phyloP scores from a whole-genome alignment of 1,140 invertebrate genomes.

The Venustaconcha ellipsiformis region DNA sequence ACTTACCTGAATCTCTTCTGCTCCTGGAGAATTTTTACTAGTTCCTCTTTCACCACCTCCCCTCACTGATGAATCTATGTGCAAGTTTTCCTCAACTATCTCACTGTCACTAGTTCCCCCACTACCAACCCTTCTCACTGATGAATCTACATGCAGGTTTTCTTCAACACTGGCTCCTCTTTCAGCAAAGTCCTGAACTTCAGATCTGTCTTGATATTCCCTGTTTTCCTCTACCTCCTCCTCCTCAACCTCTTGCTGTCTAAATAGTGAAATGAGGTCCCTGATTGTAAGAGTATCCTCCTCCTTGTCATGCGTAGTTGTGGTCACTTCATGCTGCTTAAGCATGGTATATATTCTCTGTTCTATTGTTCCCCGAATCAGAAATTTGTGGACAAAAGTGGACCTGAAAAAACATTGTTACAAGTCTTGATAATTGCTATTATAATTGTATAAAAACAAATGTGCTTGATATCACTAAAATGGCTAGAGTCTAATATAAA shows the following conservation, averaged over 20 bases:
- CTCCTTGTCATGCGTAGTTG: constrained; percentile 44
- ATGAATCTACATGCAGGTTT: too few relatives aligned
- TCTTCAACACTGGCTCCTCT: too few relatives aligned
- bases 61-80: too few relatives aligned
- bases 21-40: too few relatives aligned
- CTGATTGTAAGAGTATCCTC: constrained; percentile 59
- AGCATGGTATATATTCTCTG: constrained; percentile 74
- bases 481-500: not conserved
- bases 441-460: not conserved
- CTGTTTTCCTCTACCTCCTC: constrained; percentile 8
- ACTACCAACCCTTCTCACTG: too few relatives aligned
- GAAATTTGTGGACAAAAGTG: constrained; percentile 78
- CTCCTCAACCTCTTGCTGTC: constrained; percentile 40
- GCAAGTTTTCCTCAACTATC: too few relatives aligned
- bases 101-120: too few relatives aligned
- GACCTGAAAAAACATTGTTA: constrained; percentile 54
- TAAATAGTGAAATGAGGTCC: constrained; percentile 59
- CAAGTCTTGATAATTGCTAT: constrained; percentile 1
- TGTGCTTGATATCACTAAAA: not conserved
- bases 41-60: too few relatives aligned
- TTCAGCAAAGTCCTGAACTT: too few relatives aligned
- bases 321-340: constrained; percentile 38
- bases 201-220: too few relatives aligned
- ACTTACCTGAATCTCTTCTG: too few relatives aligned
- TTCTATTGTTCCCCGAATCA: constrained; percentile 79